Percentiles rank a stretch among this genome's conserved stretches.
These are phyloP conservation scores for Nyctalus aviator DNA, from an alignment of 2,797 vertebrate genomes.

Conservation along the genomic window DNA sequence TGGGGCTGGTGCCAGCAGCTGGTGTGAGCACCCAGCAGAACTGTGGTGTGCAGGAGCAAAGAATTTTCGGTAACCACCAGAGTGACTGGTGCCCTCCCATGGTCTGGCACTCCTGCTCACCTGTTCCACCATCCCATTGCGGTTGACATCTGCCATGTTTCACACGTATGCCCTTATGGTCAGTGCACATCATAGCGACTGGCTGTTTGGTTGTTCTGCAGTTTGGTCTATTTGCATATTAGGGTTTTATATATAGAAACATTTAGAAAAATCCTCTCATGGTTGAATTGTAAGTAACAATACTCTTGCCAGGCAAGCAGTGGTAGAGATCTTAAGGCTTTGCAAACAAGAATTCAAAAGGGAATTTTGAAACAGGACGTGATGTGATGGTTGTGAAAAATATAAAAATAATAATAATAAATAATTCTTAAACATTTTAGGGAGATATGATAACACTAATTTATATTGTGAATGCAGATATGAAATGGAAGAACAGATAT, in stretches of 20 bases:
- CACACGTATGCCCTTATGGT: no score
- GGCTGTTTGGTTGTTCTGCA: no score
- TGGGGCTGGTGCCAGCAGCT: no score
- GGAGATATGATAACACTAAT: background rate
- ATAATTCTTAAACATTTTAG: background rate
- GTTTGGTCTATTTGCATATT: no score
- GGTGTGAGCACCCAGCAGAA: no score
- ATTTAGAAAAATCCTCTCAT: slow-evolving; percentile 2
- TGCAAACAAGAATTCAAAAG: background rate
- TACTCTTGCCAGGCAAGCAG: background rate
- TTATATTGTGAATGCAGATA: background rate
- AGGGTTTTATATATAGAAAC: no score
- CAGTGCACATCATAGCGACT: rapidly evolving
- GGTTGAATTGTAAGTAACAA: background rate
- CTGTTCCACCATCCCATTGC: no score
- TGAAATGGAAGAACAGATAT: background rate
- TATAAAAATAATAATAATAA: background rate
- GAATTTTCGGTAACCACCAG: no score
- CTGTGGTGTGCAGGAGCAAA: no score
- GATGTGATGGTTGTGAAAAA: background rate
- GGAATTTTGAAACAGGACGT: background rate
- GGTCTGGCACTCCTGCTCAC: no score
- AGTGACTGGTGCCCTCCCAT: no score
- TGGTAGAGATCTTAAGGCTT: background rate
- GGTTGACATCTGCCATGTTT: no score